These are phyloP conservation scores for Lordiphosa mommai DNA, from an alignment of 1,140 invertebrate genomes.

Conservation along the genomic window DNA sequence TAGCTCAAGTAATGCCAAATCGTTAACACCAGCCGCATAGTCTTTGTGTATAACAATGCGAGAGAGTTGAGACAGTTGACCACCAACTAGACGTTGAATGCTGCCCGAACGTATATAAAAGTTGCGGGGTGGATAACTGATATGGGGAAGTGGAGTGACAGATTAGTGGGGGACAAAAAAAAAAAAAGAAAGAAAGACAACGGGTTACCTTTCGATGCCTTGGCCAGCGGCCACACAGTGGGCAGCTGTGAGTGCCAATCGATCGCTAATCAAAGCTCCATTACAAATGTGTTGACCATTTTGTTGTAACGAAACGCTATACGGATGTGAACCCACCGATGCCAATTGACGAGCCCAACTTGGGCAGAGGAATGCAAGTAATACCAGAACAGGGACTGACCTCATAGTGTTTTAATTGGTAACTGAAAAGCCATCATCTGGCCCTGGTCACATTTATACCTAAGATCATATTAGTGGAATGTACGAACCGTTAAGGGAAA, in stretches of 20 bases:
- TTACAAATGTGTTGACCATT: slow-evolving; percentile 49
- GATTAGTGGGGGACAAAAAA: not conserved
- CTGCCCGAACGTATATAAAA: slow-evolving; percentile 56
- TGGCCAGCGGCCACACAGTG: slow-evolving; percentile 54
- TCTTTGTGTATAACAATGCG: slow-evolving; percentile 45
- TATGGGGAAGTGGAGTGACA: not conserved
- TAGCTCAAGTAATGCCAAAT: slow-evolving; percentile 62
- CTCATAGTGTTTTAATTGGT: not conserved
- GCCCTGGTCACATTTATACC: not conserved
- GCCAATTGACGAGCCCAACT: not conserved
- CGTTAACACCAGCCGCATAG: slow-evolving; percentile 44
- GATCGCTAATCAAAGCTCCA: slow-evolving; percentile 33
- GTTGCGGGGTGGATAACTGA: slow-evolving; percentile 52
- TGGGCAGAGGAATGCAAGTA: slow-evolving; percentile 1
- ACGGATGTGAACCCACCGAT: slow-evolving; percentile 54
- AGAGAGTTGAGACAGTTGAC: slow-evolving; percentile 40
- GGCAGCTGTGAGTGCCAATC: slow-evolving; percentile 46
- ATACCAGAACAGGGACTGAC: not conserved
- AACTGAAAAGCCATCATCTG: not conserved
- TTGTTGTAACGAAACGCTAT: slow-evolving; percentile 55
- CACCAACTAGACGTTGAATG: slow-evolving; percentile 59
- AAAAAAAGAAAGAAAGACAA: not conserved
- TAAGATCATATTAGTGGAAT: not conserved
- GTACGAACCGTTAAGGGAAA: not conserved
- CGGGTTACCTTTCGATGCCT: slow-evolving; percentile 53